Evolutionary conservation across 2,113 vertebrate genomes (phyloP).

Genomic region (Sinosuthora webbiana): DNA sequence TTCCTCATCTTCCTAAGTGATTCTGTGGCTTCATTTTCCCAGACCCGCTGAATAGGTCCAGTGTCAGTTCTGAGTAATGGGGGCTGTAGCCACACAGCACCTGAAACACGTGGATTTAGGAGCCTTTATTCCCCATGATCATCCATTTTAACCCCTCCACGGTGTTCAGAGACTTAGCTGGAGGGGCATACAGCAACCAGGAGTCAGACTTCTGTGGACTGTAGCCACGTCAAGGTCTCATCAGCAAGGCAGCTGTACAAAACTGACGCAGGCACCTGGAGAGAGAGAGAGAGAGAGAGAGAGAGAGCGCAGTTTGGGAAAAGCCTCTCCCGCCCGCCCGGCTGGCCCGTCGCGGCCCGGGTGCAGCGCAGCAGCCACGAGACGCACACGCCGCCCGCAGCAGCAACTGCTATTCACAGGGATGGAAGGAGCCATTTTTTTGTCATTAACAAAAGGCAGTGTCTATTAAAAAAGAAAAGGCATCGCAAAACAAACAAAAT

Average conservation of each 20-base stretch:
- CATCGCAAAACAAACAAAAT: slow-evolving; percentile 27
- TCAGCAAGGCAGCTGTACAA: background rate
- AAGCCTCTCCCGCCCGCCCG: background rate
- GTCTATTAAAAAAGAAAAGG: slow-evolving; percentile 51
- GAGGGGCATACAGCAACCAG: background rate
- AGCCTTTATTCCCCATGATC: background rate
- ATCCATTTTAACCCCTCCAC: background rate
- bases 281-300: background rate
- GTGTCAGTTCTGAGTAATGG: accelerated
- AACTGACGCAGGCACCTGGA: background rate
- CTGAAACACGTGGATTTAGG: background rate
- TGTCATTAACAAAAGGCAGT: slow-evolving; percentile 47
- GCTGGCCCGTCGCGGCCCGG: background rate
- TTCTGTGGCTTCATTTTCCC: background rate
- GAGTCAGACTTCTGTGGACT: background rate
- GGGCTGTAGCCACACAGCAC: background rate
- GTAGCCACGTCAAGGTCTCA: background rate
- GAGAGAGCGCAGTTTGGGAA: background rate
- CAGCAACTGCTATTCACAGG: background rate
- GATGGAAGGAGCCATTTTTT: slow-evolving; percentile 27
- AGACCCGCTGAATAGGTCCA: background rate
- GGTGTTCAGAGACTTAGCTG: background rate
- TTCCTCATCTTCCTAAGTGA: background rate
- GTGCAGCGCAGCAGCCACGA: background rate
- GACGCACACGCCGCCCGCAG: background rate